phyloP scores from a whole-genome alignment of 2,888 invertebrate species.

The Elgonia sp. region DNA sequence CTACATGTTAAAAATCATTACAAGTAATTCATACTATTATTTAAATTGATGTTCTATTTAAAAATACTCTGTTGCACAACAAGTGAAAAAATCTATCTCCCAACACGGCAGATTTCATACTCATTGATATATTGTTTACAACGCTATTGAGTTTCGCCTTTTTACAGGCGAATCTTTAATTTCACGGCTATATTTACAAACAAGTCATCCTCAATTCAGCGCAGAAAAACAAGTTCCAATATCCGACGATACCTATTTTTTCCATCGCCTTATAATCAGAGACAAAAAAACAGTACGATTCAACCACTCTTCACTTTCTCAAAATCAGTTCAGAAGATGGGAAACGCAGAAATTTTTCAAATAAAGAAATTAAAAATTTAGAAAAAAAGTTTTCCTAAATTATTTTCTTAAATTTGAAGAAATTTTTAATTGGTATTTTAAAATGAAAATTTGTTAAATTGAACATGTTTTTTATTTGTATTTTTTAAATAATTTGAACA shows the following conservation, averaged over 20 bases:
- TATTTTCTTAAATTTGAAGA: too few species aligned
- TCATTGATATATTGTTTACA: conserved; percentile 25
- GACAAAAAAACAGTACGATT: conserved; percentile 11
- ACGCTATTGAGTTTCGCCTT: conserved; percentile 25
- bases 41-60: too few species aligned
- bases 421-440: too few species aligned
- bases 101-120: background rate
- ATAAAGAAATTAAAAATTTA: too few species aligned
- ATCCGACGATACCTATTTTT: conserved; percentile 11
- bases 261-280: background rate
- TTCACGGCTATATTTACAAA: conserved; percentile 41
- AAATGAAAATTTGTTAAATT: too few species aligned
- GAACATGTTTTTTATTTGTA: too few species aligned
- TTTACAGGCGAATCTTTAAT: conserved; percentile 33
- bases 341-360: background rate
- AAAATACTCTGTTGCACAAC: too few species aligned
- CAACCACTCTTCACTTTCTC: conserved; percentile 1
- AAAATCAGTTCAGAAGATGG: background rate
- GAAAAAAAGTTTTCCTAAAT: too few species aligned
- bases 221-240: conserved; percentile 29
- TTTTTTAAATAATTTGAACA: too few species aligned
- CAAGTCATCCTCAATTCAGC: conserved; percentile 28
- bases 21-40: too few species aligned
- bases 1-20: too few species aligned
- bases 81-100: too few species aligned